phyloP scores from a whole-genome alignment of 2,888 invertebrate genomes.

The Andrena praecox region DNA sequence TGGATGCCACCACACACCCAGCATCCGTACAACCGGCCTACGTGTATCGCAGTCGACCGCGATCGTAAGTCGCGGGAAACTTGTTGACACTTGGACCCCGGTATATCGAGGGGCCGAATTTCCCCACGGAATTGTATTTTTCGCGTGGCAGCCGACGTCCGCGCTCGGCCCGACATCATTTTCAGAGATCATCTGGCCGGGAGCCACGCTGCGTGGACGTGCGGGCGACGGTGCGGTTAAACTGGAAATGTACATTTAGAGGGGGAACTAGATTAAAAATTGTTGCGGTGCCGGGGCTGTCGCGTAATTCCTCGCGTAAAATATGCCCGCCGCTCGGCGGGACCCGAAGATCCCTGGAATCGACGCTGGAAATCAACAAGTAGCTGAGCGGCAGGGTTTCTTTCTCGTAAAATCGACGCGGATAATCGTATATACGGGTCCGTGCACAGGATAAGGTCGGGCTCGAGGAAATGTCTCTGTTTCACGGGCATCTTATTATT shows the following conservation, averaged over 20 bases:
- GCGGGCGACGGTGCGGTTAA: conserved; percentile 3
- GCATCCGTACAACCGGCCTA: too few species aligned
- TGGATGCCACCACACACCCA: too few species aligned
- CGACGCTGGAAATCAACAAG: conserved; percentile 46
- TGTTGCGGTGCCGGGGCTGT: neutral
- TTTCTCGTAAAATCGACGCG: conserved; percentile 15
- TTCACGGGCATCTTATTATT: conserved; percentile 36
- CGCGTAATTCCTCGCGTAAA: neutral
- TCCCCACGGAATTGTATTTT: conserved; percentile 16
- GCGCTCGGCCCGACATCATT: conserved; percentile 42
- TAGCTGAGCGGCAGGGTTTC: conserved; percentile 34
- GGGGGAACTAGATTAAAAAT: conserved; percentile 29
- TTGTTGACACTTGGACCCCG: neutral
- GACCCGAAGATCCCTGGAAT: conserved; percentile 9
- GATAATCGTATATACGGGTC: neutral
- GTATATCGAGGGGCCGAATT: conserved; percentile 19
- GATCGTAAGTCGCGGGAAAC: neutral
- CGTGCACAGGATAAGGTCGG: conserved; percentile 12
- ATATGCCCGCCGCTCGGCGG: neutral
- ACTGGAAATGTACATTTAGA: conserved; percentile 39
- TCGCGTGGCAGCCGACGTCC: conserved; percentile 8
- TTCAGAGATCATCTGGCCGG: conserved; percentile 35
- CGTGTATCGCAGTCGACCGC: neutral
- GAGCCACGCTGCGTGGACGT: conserved; percentile 29
- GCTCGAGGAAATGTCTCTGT: conserved; percentile 23